phyloP scores from a whole-genome alignment of 1,140 invertebrate genomes.

The Apis cerana region DNA sequence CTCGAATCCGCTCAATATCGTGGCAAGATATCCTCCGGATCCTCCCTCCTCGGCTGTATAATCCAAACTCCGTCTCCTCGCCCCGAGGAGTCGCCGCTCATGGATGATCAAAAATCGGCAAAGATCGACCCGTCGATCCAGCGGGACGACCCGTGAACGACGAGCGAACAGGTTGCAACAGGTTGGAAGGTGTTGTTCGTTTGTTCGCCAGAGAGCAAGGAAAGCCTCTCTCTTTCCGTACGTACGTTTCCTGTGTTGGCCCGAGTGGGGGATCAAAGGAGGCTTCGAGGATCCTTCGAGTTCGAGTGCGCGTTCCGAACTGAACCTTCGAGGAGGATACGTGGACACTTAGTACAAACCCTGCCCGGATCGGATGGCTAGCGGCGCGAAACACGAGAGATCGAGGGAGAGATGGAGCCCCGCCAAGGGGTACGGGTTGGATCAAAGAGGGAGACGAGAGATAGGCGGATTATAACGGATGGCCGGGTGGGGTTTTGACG shows the following conservation, averaged over 20 bases:
- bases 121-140: background rate
- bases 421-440: background rate
- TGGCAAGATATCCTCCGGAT: background rate
- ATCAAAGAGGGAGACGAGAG: conserved; percentile 17
- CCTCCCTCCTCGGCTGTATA: background rate
- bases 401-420: conserved; percentile 58
- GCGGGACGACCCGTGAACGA: background rate
- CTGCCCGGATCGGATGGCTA: conserved; percentile 68
- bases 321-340: conserved; percentile 73
- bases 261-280: conserved; percentile 47
- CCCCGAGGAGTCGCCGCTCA: conserved; percentile 34
- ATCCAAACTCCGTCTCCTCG: background rate
- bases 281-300: conserved; percentile 68
- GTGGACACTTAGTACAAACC: conserved; percentile 76
- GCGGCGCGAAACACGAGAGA: conserved; percentile 66
- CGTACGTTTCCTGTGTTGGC: background rate
- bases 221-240: conserved; percentile 34
- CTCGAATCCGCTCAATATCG: background rate
- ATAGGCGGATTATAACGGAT: conserved; percentile 53
- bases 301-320: conserved; percentile 75
- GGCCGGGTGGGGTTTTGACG: conserved; percentile 49
- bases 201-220: background rate
- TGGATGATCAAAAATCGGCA: conserved; percentile 14
- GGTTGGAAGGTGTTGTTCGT: background rate
- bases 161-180: background rate